Base-by-base conservation (phyloP, 2,797 vertebrate species). In the Hydrolagus colliei region DNA sequence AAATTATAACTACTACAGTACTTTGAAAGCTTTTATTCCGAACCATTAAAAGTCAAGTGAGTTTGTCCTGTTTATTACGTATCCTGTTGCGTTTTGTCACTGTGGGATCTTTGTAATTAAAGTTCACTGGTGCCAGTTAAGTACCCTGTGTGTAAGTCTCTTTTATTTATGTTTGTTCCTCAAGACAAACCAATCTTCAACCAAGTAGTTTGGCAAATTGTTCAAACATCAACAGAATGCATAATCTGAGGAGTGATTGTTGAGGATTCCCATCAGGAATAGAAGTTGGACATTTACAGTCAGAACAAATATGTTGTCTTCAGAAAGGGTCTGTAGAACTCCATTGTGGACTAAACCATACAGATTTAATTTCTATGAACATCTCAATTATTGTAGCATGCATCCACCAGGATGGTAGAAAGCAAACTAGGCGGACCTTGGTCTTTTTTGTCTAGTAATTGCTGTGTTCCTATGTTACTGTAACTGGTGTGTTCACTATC, bases 31-130 rank as follows among this genome's bases (percentile, higher is more conserved):
- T 85, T 87, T 87, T 87, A 85, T 86, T 82, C 88, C 59, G 86
- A 78, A 88, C 62, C 85, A 77, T 76, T 61, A 88, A 87, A 85
- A 76, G 72, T 88, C 87, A 87, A 88, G 89, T 88, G 88, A 87
- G 88, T 87, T 88, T 87, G 88, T 92, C 89, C 89, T 89, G 88
- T 90, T 89, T 87, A 86, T 92, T 89, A 88, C 89, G 90, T 92
- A 91, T 89, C 87, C 86, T 93, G 90, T 93, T 90, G 89, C 91
- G 92, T 91, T 93, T 90, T 91, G 92, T 95, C 94, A 94, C 93
- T 94, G 93, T 94, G 94, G 92, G 92, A 92, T 94, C 92, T 94
- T 93, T 93, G 94, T 94, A 92, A 96, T 94, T 96, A 96, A 96
- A 91, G 89, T 93, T 95, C 93, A 95, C 94, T 93, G 93, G 92